Percentiles rank a stretch among this genome's conserved stretches.
Evolutionary conservation across 2,113 vertebrate genomes (phyloP).

Genomic region (Zosterops pallidus): DNA sequence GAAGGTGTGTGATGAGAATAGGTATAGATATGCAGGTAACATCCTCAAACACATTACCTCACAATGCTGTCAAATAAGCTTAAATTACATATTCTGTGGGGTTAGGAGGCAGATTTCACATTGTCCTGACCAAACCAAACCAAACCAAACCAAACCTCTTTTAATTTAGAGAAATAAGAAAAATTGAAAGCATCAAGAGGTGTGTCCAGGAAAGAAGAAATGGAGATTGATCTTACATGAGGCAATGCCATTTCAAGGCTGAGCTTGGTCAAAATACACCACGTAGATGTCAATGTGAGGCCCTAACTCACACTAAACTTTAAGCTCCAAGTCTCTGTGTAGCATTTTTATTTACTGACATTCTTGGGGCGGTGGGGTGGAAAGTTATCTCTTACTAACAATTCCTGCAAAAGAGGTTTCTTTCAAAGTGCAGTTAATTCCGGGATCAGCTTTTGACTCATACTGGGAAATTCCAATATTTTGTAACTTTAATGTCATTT

Average conservation of each 20-base stretch:
- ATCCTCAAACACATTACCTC: background rate
- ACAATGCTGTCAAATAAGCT: background rate
- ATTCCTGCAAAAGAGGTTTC: background rate
- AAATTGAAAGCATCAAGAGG: background rate
- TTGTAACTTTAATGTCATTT: background rate
- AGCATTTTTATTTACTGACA: background rate
- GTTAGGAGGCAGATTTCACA: background rate
- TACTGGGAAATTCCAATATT: background rate
- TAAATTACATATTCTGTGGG: background rate
- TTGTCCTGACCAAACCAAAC: background rate
- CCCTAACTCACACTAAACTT: background rate
- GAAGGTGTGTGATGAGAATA: background rate
- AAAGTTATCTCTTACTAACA: background rate
- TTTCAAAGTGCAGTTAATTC: background rate
- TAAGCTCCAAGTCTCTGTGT: background rate
- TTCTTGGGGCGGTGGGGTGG: background rate
- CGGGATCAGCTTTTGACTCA: constrained; percentile 5
- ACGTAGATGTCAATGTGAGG: background rate
- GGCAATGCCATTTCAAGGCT: background rate
- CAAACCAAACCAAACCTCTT: background rate
- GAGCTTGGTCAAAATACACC: background rate
- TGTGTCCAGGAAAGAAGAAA: background rate
- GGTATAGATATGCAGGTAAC: background rate
- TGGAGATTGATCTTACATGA: background rate
- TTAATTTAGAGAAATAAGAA: background rate